A percentile compares a stretch with the other conserved stretches of the same genome.
Conservation (phyloP, 2,797 vertebrate genomes). For the Neopelma chrysocephalum region DNA sequence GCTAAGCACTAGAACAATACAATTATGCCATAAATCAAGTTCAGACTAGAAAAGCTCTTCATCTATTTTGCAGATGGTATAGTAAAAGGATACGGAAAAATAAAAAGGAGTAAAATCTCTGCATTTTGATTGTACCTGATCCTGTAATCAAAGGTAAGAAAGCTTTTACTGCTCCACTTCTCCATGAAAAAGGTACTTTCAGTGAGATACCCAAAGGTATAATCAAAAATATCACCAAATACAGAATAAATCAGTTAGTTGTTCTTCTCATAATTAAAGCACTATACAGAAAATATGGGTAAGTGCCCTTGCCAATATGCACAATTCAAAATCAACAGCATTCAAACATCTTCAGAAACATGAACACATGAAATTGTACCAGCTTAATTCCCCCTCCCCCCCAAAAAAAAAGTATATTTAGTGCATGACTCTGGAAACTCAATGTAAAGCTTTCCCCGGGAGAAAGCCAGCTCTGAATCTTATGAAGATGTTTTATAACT, state of each 20-base stretch:
- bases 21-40: not conserved
- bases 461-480: slow-evolving; percentile 14
- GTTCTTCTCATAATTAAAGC: slow-evolving; percentile 28
- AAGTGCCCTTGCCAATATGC: not conserved
- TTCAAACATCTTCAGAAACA: slow-evolving; percentile 24
- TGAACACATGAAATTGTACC: not conserved
- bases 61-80: not conserved
- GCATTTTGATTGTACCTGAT: not conserved
- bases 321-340: slow-evolving; percentile 16
- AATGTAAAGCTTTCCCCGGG: not conserved
- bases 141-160: not conserved
- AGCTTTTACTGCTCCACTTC: not conserved
- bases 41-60: not conserved
- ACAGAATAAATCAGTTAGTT: slow-evolving; percentile 8
- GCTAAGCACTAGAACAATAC: not conserved
- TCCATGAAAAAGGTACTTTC: not conserved
- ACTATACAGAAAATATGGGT: slow-evolving; percentile 24
- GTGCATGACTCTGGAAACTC: not conserved
- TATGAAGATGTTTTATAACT: slow-evolving; percentile 16
- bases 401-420: not conserved
- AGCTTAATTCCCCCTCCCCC: not conserved
- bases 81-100: not conserved
- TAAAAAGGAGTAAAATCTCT: not conserved
- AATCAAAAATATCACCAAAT: not conserved
- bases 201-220: not conserved